A percentile compares a stretch with the other conserved stretches of the same genome.
Evolutionary conservation across 2,888 invertebrate genomes (phyloP).

Genomic region (Heteromurus nitidus): DNA sequence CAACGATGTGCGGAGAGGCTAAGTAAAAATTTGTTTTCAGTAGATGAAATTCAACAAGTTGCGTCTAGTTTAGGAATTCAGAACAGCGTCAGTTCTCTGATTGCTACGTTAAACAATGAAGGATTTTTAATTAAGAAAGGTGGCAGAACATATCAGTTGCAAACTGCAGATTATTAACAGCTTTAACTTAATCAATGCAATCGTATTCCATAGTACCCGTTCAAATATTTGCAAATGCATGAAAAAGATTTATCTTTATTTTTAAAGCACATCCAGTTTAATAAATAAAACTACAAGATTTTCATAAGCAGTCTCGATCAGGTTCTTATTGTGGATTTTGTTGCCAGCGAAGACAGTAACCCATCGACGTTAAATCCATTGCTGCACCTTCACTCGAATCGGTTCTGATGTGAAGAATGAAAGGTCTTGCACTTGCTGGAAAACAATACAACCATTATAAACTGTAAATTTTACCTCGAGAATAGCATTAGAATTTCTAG

Average conservation of each 20-base stretch:
- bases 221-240: no score
- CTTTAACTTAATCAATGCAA: neutral
- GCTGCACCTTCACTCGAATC: constrained; percentile 79
- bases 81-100: constrained; percentile 82
- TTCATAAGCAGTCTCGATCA: no score
- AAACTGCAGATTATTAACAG: constrained; percentile 75
- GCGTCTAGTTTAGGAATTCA: constrained; percentile 82
- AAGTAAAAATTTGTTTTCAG: constrained; percentile 84
- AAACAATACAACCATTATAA: neutral
- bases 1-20: constrained; percentile 81
- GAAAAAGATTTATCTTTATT: neutral
- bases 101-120: constrained; percentile 88
- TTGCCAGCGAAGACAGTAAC: constrained; percentile 70
- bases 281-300: no score
- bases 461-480: neutral
- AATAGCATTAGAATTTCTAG: neutral
- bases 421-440: constrained; percentile 87
- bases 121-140: constrained; percentile 90
- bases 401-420: constrained; percentile 85
- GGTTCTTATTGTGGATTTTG: constrained; percentile 67
- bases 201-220: no score
- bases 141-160: constrained; percentile 83
- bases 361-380: constrained; percentile 57
- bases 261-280: neutral
- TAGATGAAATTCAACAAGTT: constrained; percentile 85